Percentiles rank a stretch among this genome's conserved stretches.
Evolutionary conservation across 2,797 vertebrate species (phyloP).

Genomic region (Sorex maritimensis): DNA sequence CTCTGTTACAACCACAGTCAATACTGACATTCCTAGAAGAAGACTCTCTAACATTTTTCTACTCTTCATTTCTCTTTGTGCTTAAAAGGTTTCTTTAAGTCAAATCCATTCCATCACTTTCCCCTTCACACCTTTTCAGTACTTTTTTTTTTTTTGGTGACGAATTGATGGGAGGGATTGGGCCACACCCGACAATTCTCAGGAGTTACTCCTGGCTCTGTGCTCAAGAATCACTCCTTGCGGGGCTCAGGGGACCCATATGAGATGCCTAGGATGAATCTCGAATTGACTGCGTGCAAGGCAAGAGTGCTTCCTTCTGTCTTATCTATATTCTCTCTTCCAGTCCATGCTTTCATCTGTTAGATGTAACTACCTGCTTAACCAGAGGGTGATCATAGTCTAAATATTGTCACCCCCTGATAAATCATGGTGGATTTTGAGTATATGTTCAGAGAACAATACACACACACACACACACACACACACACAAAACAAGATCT

Average conservation of each 20-base stretch:
- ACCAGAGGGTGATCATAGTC: background rate
- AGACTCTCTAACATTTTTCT: slow-evolving; percentile 26
- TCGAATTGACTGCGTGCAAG: too few species aligned
- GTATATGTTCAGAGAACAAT: background rate
- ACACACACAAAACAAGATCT: background rate
- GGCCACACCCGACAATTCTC: too few species aligned
- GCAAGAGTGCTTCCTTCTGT: too few species aligned
- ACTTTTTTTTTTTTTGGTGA: too few species aligned
- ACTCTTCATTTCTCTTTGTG: background rate
- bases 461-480: background rate
- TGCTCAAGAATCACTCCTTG: too few species aligned
- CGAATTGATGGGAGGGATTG: too few species aligned
- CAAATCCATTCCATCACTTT: slow-evolving; percentile 17
- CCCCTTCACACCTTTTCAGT: background rate
- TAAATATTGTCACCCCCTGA: background rate
- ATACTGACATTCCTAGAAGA: slow-evolving; percentile 53
- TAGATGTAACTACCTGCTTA: background rate
- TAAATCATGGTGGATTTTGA: background rate
- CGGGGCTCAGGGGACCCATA: too few species aligned
- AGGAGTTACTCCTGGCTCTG: too few species aligned
- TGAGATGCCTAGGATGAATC: too few species aligned
- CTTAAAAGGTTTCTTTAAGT: background rate
- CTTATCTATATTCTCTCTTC: background rate
- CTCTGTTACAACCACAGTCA: background rate
- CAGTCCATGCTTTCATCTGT: background rate